Percentiles rank a stretch among this genome's conserved stretches.
Evolutionary conservation across 1,140 invertebrate species (phyloP).

Genomic region (Hypothenemus hampei): DNA sequence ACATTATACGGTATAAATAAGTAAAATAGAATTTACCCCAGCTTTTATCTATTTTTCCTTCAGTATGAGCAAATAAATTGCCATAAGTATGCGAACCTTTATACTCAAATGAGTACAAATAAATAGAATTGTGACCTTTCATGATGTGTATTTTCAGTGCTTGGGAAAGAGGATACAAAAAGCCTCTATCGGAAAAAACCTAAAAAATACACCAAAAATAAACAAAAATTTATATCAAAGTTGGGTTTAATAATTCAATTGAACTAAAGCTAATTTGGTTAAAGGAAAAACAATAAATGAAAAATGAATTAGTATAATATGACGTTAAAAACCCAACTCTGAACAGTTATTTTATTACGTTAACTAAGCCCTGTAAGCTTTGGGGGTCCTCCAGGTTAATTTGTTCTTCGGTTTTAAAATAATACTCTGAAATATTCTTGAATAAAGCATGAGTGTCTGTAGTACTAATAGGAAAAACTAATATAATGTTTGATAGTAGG

Average conservation of each 20-base stretch:
- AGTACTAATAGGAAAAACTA: conserved; percentile 20
- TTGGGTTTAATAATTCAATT: too few relatives aligned
- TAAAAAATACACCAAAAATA: conserved; percentile 13
- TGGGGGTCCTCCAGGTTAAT: conserved; percentile 24
- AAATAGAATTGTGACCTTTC: conserved; percentile 22
- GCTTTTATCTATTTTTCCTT: conserved; percentile 22
- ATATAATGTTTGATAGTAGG: conserved; percentile 6
- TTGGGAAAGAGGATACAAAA: conserved; percentile 33
- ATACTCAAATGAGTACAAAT: conserved; percentile 32
- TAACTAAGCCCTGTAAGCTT: conserved; percentile 32
- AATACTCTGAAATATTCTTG: conserved; percentile 28
- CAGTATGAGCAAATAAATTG: conserved; percentile 22
- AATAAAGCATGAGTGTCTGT: conserved; percentile 10
- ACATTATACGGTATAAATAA: conserved; percentile 5
- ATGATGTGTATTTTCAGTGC: conserved; percentile 25
- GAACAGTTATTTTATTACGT: too few relatives aligned
- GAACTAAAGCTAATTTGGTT: too few relatives aligned
- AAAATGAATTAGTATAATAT: too few relatives aligned
- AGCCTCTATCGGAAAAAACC: conserved; percentile 33
- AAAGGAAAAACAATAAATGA: too few relatives aligned
- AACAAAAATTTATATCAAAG: too few relatives aligned
- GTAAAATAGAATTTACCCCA: conserved; percentile 20
- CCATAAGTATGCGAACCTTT: conserved; percentile 23
- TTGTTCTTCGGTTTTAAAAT: conserved; percentile 24
- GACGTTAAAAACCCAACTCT: too few relatives aligned